Conservation (phyloP, 2,797 vertebrate genomes). For the Girardinus metallicus region DNA sequence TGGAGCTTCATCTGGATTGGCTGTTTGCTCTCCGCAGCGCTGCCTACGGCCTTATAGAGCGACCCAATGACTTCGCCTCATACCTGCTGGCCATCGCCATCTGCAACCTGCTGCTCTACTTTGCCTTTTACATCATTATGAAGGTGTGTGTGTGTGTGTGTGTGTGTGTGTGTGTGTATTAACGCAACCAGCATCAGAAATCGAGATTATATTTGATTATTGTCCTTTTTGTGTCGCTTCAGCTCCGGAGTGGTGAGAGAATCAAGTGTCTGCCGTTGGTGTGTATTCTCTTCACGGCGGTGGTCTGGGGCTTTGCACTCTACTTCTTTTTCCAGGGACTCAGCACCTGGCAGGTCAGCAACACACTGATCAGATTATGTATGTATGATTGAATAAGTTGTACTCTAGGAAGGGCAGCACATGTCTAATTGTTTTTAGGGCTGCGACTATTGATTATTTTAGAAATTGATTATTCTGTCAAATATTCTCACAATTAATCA, state of each 20-base stretch:
- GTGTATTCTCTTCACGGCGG: slow-evolving; percentile 91
- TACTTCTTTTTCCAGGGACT: slow-evolving; percentile 99
- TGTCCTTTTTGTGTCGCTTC: slow-evolving; percentile 32
- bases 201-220: not conserved
- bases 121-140: slow-evolving; percentile 99
- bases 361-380: not conserved
- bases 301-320: slow-evolving; percentile 95
- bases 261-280: slow-evolving; percentile 91
- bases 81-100: slow-evolving; percentile 97
- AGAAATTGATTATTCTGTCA: no score
- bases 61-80: slow-evolving; percentile 96
- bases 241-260: slow-evolving; percentile 93
- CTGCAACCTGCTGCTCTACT: slow-evolving; percentile 98
- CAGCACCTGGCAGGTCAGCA: slow-evolving; percentile 96
- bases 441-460: no score
- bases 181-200: not conserved
- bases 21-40: slow-evolving; percentile 77
- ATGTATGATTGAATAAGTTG: not conserved
- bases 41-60: slow-evolving; percentile 91
- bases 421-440: not conserved
- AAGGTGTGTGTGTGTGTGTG: slow-evolving; percentile 87
- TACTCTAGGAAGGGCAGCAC: not conserved
- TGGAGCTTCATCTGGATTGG: not conserved
- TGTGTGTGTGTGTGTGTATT: slow-evolving; percentile 31
- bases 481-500: no score